Evolutionary conservation across 53 echinoderm and acorn worm species (phyloP), one percentile per base, ranked within the genome.

Genomic region (Arbacia lixula): DNA sequence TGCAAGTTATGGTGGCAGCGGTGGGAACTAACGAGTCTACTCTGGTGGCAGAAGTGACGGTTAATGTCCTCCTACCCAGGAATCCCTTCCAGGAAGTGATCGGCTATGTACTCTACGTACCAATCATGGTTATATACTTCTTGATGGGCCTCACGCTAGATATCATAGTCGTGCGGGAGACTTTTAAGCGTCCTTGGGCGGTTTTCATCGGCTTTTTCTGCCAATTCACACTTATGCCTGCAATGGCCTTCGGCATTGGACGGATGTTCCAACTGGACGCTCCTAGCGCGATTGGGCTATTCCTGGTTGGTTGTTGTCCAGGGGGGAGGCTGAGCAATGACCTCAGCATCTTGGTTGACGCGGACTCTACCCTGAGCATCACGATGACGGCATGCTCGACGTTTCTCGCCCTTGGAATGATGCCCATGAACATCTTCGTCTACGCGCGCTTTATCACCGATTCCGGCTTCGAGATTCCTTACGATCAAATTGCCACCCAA

Each of bases 271-370:
- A 5, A 10, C 58, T 58, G 24, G 58, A 58, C 24, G 19, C 58
- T 22, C 5, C 58, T 22, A 19, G 40, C 6, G 72, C 72, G 9
- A 20, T 72, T 17, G 72, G 72, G 5, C 22, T 72, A 19, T 33
- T 72, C 42, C 72, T 72, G 20, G 42, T 72, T 42, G 72, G 72
- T 4, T 41, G 72, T 72, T 72, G 41, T 19, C 72, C 72, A 17
- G 72, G 72, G 17, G 72, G 72, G 9, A n/a, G 46, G 11, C 72
- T 72, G 20, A 72, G 72, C 22, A 72, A 72, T 40, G 42, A 38
- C 37, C 42, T 72, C 19, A 38, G 39, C 46, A 12, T 72, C 10
- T 21, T 72, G 20, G 37, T 72, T 17, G 72, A 72, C n/a, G 72
- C 39, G 16, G 72, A 72, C 22, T 41, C 14, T 14, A 72, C 27